These are phyloP conservation scores for Rhogogaster chlorosoma DNA, from an alignment of 2,888 invertebrate species.

Conservation along the genomic window DNA sequence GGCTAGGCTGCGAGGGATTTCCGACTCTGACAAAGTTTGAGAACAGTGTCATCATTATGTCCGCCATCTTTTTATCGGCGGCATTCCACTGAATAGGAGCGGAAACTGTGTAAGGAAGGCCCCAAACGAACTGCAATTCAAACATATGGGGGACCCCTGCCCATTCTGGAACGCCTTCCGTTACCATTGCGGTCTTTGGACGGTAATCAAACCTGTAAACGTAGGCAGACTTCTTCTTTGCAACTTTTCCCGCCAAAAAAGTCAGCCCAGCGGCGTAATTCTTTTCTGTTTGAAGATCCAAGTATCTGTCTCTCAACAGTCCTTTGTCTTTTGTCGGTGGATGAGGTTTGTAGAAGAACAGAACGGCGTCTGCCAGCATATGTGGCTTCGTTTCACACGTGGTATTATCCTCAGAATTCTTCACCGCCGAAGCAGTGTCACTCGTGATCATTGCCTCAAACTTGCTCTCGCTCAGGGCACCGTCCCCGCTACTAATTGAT, in stretches of 20 bases:
- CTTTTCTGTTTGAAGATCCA: slow-evolving; percentile 88
- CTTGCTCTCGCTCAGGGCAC: slow-evolving; percentile 81
- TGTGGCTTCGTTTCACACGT: slow-evolving; percentile 75
- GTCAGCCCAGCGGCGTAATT: slow-evolving; percentile 87
- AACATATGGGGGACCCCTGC: slow-evolving; percentile 90
- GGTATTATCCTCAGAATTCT: slow-evolving; percentile 68
- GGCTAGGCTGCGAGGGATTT: slow-evolving; percentile 82
- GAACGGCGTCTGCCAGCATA: slow-evolving; percentile 83
- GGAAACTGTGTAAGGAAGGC: slow-evolving; percentile 85
- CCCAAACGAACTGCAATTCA: slow-evolving; percentile 90
- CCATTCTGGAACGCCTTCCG: slow-evolving; percentile 87
- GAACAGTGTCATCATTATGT: slow-evolving; percentile 90
- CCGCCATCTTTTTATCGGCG: slow-evolving; percentile 88
- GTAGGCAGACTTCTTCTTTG: slow-evolving; percentile 82
- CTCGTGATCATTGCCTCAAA: slow-evolving; percentile 84
- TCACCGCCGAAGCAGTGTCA: slow-evolving; percentile 66
- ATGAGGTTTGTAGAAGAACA: slow-evolving; percentile 88
- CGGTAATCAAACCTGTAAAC: slow-evolving; percentile 86
- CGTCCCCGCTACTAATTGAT: slow-evolving; percentile 81
- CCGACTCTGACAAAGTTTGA: slow-evolving; percentile 88
- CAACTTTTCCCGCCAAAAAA: slow-evolving; percentile 84
- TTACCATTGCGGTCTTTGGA: slow-evolving; percentile 83
- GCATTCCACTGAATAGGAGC: slow-evolving; percentile 84
- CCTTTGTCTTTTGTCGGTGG: slow-evolving; percentile 83
- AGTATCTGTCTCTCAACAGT: slow-evolving; percentile 82